Percentiles rank a stretch among this genome's conserved stretches.
These are phyloP conservation scores for Sarcophilus harrisii DNA, from an alignment of 2,797 vertebrate species.

Conservation along the genomic window DNA sequence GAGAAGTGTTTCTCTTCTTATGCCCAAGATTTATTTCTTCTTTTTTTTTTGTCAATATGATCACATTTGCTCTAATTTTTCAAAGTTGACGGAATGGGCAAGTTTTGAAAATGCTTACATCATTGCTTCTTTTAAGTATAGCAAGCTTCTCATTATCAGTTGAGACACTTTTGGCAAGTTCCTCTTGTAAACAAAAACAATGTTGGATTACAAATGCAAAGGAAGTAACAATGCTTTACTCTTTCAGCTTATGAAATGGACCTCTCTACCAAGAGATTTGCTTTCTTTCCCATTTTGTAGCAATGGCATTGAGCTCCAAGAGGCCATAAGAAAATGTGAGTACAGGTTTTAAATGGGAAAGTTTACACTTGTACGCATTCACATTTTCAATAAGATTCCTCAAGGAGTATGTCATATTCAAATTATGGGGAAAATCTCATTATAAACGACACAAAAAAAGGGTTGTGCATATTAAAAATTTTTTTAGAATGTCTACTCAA, in stretches of 20 bases:
- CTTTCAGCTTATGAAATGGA: background rate
- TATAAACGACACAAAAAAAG: background rate
- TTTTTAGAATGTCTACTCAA: background rate
- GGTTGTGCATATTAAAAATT: background rate
- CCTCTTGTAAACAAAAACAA: background rate
- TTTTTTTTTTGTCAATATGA: background rate
- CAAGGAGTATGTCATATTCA: background rate
- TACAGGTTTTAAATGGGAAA: background rate
- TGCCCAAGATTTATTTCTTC: background rate
- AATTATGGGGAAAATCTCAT: background rate
- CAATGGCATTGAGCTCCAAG: background rate
- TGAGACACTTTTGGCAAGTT: background rate
- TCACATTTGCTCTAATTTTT: background rate
- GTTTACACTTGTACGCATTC: background rate
- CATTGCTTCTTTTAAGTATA: background rate
- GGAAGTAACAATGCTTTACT: background rate
- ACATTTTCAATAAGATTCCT: background rate
- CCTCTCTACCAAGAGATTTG: background rate
- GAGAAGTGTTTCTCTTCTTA: slow-evolving; percentile 17
- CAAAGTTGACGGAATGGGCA: background rate
- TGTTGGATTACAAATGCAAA: background rate
- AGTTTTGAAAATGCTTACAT: background rate
- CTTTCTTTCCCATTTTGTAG: background rate
- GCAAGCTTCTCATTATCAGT: background rate
- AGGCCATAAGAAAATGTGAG: background rate